Evolutionary conservation across 2,888 invertebrate species (phyloP), one percentile per base, ranked within the genome.

Genomic region (Cephonodes hylas): DNA sequence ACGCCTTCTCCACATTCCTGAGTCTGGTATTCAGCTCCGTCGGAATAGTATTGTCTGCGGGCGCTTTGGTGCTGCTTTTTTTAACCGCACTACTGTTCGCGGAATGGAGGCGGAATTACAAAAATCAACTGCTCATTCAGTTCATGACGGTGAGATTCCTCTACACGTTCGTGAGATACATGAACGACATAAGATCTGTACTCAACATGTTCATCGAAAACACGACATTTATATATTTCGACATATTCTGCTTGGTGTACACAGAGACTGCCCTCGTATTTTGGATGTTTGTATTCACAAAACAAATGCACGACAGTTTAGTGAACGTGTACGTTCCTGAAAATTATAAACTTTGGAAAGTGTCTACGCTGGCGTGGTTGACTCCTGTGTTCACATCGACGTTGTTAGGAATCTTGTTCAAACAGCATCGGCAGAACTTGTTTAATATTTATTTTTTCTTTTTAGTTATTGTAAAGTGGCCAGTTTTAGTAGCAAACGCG

Each of bases 251-350:
- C 0, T 69, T 84, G 60, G 67, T 81, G 0, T 89, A 86, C 64
- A 80, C 88, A 0, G 91, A 91, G 66, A 71, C 83, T 53, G 73
- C 73, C 0, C 73, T 90, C 1, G 77, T 89, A 0, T 66, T 70
- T 1, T 91, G 91, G 91, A 91, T 89, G 89, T 86, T 81, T 58
- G 67, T 86, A 2, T 91, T 89, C 58, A 91, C 78, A 38, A 84
- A 80, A 45, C 83, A 86, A 23, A 89, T 91, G 81, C 84, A 89
- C 60, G 72, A 80, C 1, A 80, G 77, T 63, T 76, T 91, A 56
- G 91, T 88, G 7, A 86, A 80, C 70, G 83, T 91, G 15, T 85
- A 89, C 58, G 71, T 69, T 58, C 68, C 70, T 0, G 66, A 75
- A 1, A 69, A 70, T 1, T 63, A 63, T 2, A 76, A 69, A 8